Base-by-base conservation (phyloP, 2,113 vertebrate species). In the Podiceps cristatus region DNA sequence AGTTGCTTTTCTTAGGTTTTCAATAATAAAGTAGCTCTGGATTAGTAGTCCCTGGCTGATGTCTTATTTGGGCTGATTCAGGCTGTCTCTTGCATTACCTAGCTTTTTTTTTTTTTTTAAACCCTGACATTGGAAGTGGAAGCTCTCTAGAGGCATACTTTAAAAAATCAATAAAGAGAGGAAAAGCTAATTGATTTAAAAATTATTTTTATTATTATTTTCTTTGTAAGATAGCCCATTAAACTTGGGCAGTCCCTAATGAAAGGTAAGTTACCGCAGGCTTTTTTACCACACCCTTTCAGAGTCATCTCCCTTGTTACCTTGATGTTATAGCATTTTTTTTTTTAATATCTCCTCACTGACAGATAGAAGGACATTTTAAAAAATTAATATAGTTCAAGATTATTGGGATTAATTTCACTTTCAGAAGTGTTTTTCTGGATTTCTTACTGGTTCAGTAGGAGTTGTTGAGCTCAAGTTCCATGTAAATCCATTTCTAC, bases 51-150 rank as follows among this genome's bases (percentile, higher is more conserved):
- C 50, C 79, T 58, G 62, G 49, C 77, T 85, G 81, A 88, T 95
- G 66, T 90, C 95, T 97, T 86, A 89, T 88, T 95, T 71, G 55
- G 64, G 42, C 75, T 63, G n/a, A 89, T 88, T 95, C 74, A 58
- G 64, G 42, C 75, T 63, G 33, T 19, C 58, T 82, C 66, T 85
- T 76, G 64, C 64, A 87, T 86, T 94, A 77, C 58, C n/a, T 87
- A 56, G 23, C 20, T 31, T 37, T 73, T 47, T 71, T n/a, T 37
- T 72, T 52, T 81, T 88, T 58, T 68, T 44, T 45, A 77, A 86
- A 60, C 31, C 53, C 37, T 78, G 37, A 67, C 83, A 76, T 50
- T 91, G 76, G 75, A 83, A 92, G 60, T 64, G 33, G 68, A 83
- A 93, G 73, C 35, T 71, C 82, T 87, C 79, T 58, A 71, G 85